phyloP scores from a whole-genome alignment of 2,888 invertebrate genomes.

The Sarcophaga variegata region DNA sequence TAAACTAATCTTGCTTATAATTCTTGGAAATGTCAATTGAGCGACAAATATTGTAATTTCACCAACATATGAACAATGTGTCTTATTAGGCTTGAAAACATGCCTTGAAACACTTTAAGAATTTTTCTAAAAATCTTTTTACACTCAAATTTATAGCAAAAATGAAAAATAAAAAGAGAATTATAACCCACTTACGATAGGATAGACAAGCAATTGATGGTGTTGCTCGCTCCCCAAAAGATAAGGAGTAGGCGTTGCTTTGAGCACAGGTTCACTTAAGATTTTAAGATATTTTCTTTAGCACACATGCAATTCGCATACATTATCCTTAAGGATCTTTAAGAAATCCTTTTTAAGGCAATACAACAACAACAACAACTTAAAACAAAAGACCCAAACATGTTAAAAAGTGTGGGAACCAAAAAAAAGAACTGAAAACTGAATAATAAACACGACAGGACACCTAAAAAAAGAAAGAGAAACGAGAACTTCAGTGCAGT shows the following conservation, averaged over 20 bases:
- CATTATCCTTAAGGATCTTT: background rate
- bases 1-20: too few relatives aligned
- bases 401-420: conserved; percentile 59
- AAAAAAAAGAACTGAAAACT: conserved; percentile 59
- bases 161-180: too few relatives aligned
- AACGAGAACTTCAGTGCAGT: conserved; percentile 31
- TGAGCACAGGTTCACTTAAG: conserved; percentile 59
- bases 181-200: conserved; percentile 43
- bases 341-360: conserved; percentile 38
- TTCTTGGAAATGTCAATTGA: too few relatives aligned
- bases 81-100: too few relatives aligned
- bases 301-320: conserved; percentile 40
- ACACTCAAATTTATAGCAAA: too few relatives aligned
- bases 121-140: too few relatives aligned
- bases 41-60: too few relatives aligned
- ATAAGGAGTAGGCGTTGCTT: conserved; percentile 42
- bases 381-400: conserved; percentile 15
- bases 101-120: too few relatives aligned
- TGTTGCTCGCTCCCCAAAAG: background rate
- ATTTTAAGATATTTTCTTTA: background rate
- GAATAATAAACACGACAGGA: conserved; percentile 66
- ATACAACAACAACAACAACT: conserved; percentile 25
- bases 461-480: conserved; percentile 36
- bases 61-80: too few relatives aligned
- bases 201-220: background rate